Percentiles rank a stretch among this genome's conserved stretches.
These are phyloP conservation scores for Aphelocoma coerulescens DNA, from an alignment of 2,113 vertebrate genomes.

Conservation along the genomic window DNA sequence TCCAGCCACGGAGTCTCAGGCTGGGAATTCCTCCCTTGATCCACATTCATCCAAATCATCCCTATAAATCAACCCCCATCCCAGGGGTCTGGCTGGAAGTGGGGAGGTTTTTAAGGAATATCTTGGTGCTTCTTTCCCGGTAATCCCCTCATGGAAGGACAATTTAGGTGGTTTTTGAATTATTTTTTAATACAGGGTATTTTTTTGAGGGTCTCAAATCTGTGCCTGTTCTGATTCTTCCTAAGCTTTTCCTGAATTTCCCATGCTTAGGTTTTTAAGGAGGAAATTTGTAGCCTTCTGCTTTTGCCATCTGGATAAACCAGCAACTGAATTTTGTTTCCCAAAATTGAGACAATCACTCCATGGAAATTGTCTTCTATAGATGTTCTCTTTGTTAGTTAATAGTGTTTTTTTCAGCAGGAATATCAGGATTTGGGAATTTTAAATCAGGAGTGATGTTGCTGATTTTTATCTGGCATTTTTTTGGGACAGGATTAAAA, in stretches of 20 bases:
- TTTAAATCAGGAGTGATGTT: background rate
- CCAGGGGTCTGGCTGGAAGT: background rate
- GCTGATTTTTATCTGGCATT: background rate
- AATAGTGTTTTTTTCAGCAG: background rate
- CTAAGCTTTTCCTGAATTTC: background rate
- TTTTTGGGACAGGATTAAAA: background rate
- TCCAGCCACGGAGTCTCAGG: fast-evolving
- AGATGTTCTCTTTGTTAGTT: background rate
- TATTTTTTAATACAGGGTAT: background rate
- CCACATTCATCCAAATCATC: background rate
- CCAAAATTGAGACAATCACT: background rate
- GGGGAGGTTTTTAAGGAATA: background rate
- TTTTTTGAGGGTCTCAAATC: background rate
- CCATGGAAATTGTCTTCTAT: background rate
- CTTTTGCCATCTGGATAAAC: background rate
- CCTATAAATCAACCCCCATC: background rate
- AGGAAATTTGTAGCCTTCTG: background rate
- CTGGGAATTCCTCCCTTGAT: background rate
- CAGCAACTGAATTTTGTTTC: background rate
- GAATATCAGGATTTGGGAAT: background rate
- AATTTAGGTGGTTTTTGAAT: background rate
- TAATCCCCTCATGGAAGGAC: background rate
- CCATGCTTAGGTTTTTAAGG: background rate
- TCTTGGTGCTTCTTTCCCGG: background rate
- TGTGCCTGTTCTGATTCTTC: background rate